A percentile compares a stretch with the other conserved stretches of the same genome.
Conservation (phyloP, 2,113 vertebrate species). For the Equus quagga region DNA sequence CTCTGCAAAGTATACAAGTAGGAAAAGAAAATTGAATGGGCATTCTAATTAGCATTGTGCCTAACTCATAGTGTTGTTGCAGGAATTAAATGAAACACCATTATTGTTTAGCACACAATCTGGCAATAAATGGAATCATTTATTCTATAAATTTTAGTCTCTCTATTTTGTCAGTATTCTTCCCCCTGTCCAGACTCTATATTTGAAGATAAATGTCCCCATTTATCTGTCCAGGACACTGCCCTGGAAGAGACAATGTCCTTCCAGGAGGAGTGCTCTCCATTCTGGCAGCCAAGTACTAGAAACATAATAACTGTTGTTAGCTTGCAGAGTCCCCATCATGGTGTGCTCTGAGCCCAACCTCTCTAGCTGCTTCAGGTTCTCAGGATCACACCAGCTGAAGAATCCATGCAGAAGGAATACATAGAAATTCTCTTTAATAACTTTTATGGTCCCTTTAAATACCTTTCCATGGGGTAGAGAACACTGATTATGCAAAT, state of each 20-base stretch:
- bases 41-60: neutral
- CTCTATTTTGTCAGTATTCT: neutral
- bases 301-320: neutral
- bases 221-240: too few species aligned
- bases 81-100: constrained; percentile 2
- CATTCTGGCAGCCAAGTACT: neutral
- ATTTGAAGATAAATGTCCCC: neutral
- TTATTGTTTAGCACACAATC: neutral
- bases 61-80: neutral
- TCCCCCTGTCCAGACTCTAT: neutral
- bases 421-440: neutral
- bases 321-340: neutral
- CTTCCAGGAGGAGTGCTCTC: neutral
- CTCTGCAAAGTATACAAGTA: neutral
- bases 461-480: neutral
- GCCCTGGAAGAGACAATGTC: neutral
- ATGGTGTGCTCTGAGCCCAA: neutral
- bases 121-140: neutral
- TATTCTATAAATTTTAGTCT: neutral
- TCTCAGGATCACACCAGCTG: neutral
- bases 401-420: neutral
- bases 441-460: neutral
- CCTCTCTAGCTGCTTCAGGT: neutral
- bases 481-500: neutral
- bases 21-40: neutral